Evolutionary conservation across 2,113 vertebrate genomes (phyloP).

Genomic region (Globicephala melas): DNA sequence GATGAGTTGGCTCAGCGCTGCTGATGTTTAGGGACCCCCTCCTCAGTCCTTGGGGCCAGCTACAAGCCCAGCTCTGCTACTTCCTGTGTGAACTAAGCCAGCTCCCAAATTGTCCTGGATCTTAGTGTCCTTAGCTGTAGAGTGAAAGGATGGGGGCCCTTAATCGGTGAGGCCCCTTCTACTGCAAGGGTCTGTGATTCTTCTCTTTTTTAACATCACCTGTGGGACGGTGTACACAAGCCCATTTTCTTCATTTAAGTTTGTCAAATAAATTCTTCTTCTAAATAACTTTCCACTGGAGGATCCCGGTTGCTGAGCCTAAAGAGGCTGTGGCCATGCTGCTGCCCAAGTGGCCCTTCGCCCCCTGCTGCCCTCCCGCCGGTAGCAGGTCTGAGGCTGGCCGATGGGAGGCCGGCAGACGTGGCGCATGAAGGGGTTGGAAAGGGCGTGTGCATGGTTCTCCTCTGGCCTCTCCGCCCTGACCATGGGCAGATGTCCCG

Average conservation of each 20-base stretch:
- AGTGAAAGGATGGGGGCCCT: not conserved
- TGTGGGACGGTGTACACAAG: not conserved
- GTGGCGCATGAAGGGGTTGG: accelerated
- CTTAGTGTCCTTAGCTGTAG: not conserved
- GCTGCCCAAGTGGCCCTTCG: not conserved
- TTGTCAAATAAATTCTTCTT: not conserved
- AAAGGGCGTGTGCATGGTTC: not conserved
- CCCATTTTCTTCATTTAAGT: not conserved
- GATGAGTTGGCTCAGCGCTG: not conserved
- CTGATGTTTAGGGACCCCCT: too few species aligned
- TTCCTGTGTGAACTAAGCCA: not conserved
- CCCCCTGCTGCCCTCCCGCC: not conserved
- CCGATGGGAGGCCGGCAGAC: not conserved
- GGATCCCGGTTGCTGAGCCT: not conserved
- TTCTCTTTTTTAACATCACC: not conserved
- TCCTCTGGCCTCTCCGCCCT: not conserved
- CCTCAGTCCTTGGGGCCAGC: not conserved
- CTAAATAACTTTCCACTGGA: not conserved
- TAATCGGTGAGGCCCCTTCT: not conserved
- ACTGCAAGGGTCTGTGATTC: not conserved
- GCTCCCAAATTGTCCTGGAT: not conserved
- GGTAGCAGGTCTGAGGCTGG: not conserved
- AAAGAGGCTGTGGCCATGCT: not conserved
- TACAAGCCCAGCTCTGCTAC: not conserved
- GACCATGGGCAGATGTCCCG: too few species aligned